Percentiles rank a stretch among this genome's conserved stretches.
Evolutionary conservation across 2,113 vertebrate species (phyloP).

Genomic region (Pseudorectes ferrugineus): DNA sequence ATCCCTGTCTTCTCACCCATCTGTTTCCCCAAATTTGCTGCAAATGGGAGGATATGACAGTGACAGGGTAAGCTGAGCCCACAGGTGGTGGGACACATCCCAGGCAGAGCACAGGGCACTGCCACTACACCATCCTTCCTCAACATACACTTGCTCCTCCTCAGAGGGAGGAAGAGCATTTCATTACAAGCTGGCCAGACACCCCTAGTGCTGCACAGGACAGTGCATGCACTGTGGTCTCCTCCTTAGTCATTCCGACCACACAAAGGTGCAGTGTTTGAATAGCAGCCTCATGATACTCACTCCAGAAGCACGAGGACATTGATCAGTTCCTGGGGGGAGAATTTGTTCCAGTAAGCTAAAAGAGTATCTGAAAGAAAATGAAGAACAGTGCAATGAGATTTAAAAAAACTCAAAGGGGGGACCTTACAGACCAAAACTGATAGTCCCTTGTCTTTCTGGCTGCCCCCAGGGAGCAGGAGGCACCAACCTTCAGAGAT

Average conservation of each 20-base stretch:
- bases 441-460: background rate
- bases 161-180: background rate
- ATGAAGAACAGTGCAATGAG: background rate
- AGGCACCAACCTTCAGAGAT: slow-evolving; percentile 88
- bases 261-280: background rate
- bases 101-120: fast-evolving
- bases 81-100: background rate
- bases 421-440: background rate
- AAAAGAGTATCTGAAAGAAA: slow-evolving; percentile 83
- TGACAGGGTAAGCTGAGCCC: background rate
- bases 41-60: background rate
- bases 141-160: background rate
- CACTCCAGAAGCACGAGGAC: slow-evolving; percentile 91
- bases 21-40: background rate
- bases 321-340: slow-evolving; percentile 89
- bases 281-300: slow-evolving; percentile 58
- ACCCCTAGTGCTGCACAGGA: background rate
- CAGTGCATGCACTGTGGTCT: fast-evolving
- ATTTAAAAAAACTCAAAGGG: background rate
- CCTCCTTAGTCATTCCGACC: background rate
- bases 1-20: background rate
- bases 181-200: background rate
- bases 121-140: background rate
- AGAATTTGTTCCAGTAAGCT: slow-evolving; percentile 93
- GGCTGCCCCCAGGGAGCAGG: background rate